Base-by-base conservation (phyloP, 2,888 invertebrate genomes). In the Chymomyza amoena region DNA sequence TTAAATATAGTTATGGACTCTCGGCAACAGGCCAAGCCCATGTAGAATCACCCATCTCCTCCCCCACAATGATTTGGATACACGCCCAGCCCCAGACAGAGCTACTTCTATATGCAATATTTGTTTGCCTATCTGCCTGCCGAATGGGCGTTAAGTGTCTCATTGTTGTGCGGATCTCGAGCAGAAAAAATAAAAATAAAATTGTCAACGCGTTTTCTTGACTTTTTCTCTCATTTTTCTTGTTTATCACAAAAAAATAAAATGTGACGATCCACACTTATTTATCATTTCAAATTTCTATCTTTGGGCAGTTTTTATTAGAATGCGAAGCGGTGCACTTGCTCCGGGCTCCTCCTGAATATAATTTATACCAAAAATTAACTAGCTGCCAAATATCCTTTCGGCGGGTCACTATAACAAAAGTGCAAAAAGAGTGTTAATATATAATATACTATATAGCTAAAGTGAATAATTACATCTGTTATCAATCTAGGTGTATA, bases 81-180 rank as follows among this genome's bases (percentile, higher is more conserved):
- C 39, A 10, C 39, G 39, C 39, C 39, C 61, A 61, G 32, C 0
- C 32, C 32, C 16, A 60, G 5, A 36, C 18, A n/a, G n/a, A n/a
- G n/a, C n/a, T n/a, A n/a, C n/a, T 10, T 1, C 10, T n/a, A 32
- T 61, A 61, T n/a, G n/a, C n/a, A n/a, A n/a, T 16, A 36, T 64
- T 68, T 78, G 69, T 71, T 67, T 75, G 62, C 72, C 68, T 82
- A 75, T 70, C 74, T 69, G 79, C 75, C 79, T 86, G 79, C 81
- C 82, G 70, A 81, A 84, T 72, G 75, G 51, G 84, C 89, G 87
- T 87, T 87, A 84, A 84, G 84, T 84, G 76, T 85, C 75, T 59
- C 78, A 85, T 84, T 88, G 89, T 84, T 80, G 75, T 66, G 68
- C 73, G 81, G 74, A 64, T 64, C 72, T 76, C 70, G 68, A 61